phyloP scores from a whole-genome alignment of 2,797 vertebrate species.

The Glyptemys insculpta region DNA sequence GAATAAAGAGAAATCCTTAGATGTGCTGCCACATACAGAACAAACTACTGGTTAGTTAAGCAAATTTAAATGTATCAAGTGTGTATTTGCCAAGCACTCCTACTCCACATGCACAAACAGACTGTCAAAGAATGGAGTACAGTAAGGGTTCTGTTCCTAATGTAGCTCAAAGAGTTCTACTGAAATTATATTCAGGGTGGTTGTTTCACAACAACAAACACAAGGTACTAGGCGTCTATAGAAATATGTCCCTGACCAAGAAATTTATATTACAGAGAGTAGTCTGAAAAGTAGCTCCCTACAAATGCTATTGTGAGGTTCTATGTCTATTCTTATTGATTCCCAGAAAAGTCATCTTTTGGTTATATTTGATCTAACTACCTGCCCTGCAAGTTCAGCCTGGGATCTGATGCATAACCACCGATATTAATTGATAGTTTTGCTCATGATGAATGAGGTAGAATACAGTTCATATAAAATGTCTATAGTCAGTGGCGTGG shows the following conservation, averaged over 20 bases:
- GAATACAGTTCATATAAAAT: slow-evolving; percentile 10
- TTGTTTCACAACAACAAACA: neutral
- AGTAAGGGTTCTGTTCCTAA: neutral
- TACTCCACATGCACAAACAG: neutral
- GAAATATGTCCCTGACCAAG: neutral
- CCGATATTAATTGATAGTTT: neutral
- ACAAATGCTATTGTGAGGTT: neutral
- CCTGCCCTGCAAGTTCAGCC: neutral
- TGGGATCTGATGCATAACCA: neutral
- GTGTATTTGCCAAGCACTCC: slow-evolving; percentile 4
- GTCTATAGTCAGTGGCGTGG: too few relatives aligned
- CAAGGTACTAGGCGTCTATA: neutral
- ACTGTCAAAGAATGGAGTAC: neutral
- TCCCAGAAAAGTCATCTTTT: too few relatives aligned
- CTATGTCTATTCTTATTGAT: neutral
- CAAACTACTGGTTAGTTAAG: neutral
- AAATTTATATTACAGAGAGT: neutral
- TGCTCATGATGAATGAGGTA: neutral
- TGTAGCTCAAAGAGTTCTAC: neutral
- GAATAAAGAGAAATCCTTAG: neutral
- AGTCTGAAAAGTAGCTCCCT: neutral
- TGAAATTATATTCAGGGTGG: neutral
- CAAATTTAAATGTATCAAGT: neutral
- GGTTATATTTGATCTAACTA: neutral
- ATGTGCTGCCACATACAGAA: neutral